Conservation (phyloP, 1,140 invertebrate species). For the Brachionus angularis region DNA sequence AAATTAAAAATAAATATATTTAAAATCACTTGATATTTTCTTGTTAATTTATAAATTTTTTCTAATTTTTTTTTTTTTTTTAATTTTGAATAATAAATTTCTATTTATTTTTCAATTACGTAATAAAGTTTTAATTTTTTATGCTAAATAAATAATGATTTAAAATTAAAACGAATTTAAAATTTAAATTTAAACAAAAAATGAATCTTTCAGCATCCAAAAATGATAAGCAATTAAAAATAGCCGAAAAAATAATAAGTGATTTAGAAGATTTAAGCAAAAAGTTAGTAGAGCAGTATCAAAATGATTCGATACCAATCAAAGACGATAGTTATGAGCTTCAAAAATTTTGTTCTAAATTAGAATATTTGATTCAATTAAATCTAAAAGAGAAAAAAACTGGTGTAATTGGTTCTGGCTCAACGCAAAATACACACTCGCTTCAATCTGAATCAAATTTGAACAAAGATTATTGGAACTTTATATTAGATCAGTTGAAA, state of each 20-base stretch:
- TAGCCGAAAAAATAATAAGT: background rate
- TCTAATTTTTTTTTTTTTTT: too few species aligned
- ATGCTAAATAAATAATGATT: too few species aligned
- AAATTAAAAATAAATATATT: too few species aligned
- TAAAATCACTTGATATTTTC: too few species aligned
- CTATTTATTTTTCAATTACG: too few species aligned
- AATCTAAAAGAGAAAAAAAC: slow-evolving; percentile 56
- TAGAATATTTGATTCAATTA: slow-evolving; percentile 55
- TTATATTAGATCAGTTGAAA: slow-evolving; percentile 55
- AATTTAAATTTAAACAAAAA: too few species aligned
- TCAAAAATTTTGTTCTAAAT: slow-evolving; percentile 57
- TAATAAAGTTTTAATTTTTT: too few species aligned
- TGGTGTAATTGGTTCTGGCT: too few species aligned
- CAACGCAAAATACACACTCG: too few species aligned
- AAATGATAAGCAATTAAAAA: background rate
- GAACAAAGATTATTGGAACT: slow-evolving; percentile 55
- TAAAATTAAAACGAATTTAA: too few species aligned
- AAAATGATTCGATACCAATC: slow-evolving; percentile 52
- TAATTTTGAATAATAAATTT: too few species aligned
- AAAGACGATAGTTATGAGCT: slow-evolving; percentile 56
- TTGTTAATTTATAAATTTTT: too few species aligned
- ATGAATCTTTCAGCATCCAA: slow-evolving; percentile 12
- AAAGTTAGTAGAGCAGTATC: slow-evolving; percentile 52
- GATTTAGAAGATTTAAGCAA: slow-evolving; percentile 31
- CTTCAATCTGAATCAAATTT: background rate